A percentile compares a stretch with the other conserved stretches of the same genome.
These are phyloP conservation scores for Xestia xanthographa DNA, from an alignment of 2,888 invertebrate species.

Conservation along the genomic window DNA sequence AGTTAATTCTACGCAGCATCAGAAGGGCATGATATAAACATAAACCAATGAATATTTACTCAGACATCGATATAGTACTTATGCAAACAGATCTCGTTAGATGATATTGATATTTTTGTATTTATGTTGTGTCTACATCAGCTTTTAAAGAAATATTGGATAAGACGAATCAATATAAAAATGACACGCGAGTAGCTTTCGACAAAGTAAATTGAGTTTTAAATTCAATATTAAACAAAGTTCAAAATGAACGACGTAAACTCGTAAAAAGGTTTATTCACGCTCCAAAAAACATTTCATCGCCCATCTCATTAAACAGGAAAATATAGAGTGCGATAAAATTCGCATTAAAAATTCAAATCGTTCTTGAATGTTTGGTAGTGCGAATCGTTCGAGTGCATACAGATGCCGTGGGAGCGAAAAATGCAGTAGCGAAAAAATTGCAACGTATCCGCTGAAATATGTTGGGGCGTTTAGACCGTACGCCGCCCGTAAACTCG, in stretches of 20 bases:
- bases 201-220: slow-evolving; percentile 22
- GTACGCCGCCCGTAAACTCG: slow-evolving; percentile 80
- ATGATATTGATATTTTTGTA: slow-evolving; percentile 25
- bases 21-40: slow-evolving; percentile 19
- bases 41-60: slow-evolving; percentile 22
- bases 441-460: slow-evolving; percentile 73
- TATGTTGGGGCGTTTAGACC: slow-evolving; percentile 79
- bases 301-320: slow-evolving; percentile 32
- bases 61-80: slow-evolving; percentile 11
- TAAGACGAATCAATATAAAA: slow-evolving; percentile 10
- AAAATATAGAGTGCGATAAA: slow-evolving; percentile 35
- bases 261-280: slow-evolving; percentile 33
- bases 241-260: slow-evolving; percentile 20
- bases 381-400: slow-evolving; percentile 45
- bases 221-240: slow-evolving; percentile 22
- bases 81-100: slow-evolving; percentile 25
- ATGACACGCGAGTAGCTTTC: slow-evolving; percentile 4
- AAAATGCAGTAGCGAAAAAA: slow-evolving; percentile 74
- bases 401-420: slow-evolving; percentile 56
- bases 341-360: slow-evolving; percentile 47
- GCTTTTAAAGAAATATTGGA: slow-evolving; percentile 5
- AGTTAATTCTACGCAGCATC: background rate
- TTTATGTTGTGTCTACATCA: slow-evolving; percentile 2
- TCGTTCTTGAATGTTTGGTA: slow-evolving; percentile 27
- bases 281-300: slow-evolving; percentile 29